phyloP scores from a whole-genome alignment of 2,797 vertebrate species.

The Poeciliopsis turneri region DNA sequence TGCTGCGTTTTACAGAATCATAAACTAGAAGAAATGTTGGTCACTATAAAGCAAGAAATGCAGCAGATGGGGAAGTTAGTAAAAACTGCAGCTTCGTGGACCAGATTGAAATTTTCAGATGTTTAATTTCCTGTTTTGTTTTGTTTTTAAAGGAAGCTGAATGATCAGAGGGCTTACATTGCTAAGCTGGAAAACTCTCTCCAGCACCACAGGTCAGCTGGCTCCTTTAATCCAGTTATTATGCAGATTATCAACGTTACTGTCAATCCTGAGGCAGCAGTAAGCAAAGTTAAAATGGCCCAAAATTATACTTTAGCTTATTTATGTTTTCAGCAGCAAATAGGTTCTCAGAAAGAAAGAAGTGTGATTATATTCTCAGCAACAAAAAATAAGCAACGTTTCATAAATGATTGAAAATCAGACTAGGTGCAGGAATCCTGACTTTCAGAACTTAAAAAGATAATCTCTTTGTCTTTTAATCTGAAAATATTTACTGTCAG shows the following conservation, averaged over 20 bases:
- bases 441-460: no score
- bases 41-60: slow-evolving; percentile 83
- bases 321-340: background rate
- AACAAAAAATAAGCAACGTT: background rate
- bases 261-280: no score
- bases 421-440: no score
- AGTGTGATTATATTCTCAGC: background rate
- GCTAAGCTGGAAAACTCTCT: slow-evolving; percentile 75
- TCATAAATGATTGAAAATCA: background rate
- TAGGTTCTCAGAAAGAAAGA: no score
- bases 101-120: background rate
- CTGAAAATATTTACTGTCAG: no score
- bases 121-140: background rate
- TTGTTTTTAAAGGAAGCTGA: slow-evolving; percentile 69
- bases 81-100: background rate
- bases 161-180: slow-evolving; percentile 78
- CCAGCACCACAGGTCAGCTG: slow-evolving; percentile 73
- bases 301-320: background rate
- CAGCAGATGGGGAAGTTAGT: slow-evolving; percentile 84
- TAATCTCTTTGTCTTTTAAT: no score
- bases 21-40: slow-evolving; percentile 83
- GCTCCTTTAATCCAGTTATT: background rate
- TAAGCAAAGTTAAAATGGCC: no score
- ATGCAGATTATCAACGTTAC: no score
- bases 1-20: slow-evolving; percentile 73